phyloP scores from a whole-genome alignment of 2,797 vertebrate species.

The Borostomias antarcticus region DNA sequence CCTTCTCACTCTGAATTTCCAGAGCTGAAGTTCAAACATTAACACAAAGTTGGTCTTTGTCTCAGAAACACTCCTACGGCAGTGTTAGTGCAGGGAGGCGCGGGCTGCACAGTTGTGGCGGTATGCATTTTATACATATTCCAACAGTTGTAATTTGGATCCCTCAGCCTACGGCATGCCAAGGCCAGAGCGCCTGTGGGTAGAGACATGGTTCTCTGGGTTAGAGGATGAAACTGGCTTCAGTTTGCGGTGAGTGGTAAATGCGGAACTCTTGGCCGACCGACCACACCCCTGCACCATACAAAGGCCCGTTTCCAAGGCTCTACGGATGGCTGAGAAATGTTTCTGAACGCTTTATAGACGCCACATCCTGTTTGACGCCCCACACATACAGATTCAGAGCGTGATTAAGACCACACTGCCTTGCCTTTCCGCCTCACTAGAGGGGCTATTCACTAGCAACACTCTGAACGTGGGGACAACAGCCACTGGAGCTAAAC shows the following conservation, averaged over 20 bases:
- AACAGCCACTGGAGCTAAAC: neutral
- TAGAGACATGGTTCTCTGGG: slow-evolving; percentile 43
- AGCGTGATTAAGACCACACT: slow-evolving; percentile 35
- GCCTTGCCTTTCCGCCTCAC: slow-evolving; percentile 11
- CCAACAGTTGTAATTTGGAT: slow-evolving; percentile 56
- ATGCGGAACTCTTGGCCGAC: slow-evolving; percentile 51
- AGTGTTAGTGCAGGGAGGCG: neutral
- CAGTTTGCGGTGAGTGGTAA: slow-evolving; percentile 64
- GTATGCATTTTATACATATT: slow-evolving; percentile 47
- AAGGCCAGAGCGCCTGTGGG: slow-evolving; percentile 63
- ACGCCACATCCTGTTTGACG: slow-evolving; percentile 48
- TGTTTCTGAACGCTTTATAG: slow-evolving; percentile 39
- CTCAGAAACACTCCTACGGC: slow-evolving; percentile 41
- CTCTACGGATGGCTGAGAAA: slow-evolving; percentile 37
- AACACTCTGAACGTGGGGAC: slow-evolving; percentile 2
- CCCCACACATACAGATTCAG: slow-evolving; percentile 38
- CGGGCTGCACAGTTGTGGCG: slow-evolving; percentile 46
- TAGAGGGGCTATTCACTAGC: neutral
- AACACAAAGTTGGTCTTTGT: slow-evolving; percentile 59
- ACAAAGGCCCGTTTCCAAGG: slow-evolving; percentile 52
- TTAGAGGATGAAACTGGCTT: slow-evolving; percentile 53
- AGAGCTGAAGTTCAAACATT: neutral
- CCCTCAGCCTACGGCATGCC: slow-evolving; percentile 57
- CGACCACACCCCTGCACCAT: slow-evolving; percentile 60
- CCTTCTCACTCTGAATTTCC: neutral